Evolutionary conservation across 1,140 invertebrate species (phyloP).

Genomic region (Heliconius hermathena): DNA sequence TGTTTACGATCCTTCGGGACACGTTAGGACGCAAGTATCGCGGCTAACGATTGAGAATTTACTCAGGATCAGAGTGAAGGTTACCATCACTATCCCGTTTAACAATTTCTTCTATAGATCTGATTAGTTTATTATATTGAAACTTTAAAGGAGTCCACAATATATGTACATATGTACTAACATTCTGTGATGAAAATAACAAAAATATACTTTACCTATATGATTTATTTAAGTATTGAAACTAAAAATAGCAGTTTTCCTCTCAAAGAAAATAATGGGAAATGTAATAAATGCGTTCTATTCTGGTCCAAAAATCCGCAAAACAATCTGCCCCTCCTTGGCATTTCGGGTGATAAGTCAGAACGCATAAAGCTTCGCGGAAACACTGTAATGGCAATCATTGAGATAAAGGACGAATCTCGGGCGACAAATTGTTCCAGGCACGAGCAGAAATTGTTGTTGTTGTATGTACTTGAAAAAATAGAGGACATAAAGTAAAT

Average conservation of each 20-base stretch:
- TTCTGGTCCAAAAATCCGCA: not conserved
- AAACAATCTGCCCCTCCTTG: conserved; percentile 4
- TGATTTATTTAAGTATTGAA: no score
- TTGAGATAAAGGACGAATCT: conserved; percentile 20
- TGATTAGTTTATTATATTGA: not conserved
- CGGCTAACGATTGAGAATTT: not conserved
- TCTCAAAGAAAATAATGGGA: not conserved
- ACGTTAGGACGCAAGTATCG: conserved; percentile 1
- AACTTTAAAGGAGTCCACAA: not conserved
- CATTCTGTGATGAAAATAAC: no score
- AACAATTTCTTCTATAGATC: no score
- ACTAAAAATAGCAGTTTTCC: not conserved
- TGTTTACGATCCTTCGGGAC: not conserved
- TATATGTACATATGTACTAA: no score
- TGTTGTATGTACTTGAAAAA: not conserved
- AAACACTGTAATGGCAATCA: conserved; percentile 12
- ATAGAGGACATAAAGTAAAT: not conserved
- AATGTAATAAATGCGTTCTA: conserved; percentile 6
- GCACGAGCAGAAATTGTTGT: not conserved
- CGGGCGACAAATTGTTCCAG: conserved; percentile 17
- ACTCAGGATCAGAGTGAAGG: not conserved
- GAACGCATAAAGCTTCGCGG: conserved; percentile 3
- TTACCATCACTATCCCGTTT: no score
- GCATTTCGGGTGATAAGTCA: conserved; percentile 22
- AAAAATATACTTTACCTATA: not conserved